Base-by-base conservation (phyloP, 2,113 vertebrate species). In the Sinocyclocheilus rhinocerous region DNA sequence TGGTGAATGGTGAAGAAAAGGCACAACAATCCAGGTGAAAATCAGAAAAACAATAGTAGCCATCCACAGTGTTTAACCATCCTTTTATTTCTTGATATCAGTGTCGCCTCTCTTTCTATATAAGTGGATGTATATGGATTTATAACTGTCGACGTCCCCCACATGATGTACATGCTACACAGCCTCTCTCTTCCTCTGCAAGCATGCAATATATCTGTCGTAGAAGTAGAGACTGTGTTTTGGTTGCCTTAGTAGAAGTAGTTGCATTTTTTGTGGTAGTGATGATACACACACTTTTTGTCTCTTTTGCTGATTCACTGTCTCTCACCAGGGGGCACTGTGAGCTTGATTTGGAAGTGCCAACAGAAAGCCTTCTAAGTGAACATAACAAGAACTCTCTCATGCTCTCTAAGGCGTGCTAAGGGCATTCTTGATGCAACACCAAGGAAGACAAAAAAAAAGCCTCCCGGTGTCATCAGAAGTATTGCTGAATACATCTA, bases 41-140 rank as follows among this genome's bases (percentile, higher is more conserved):
- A 70, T 10, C 29, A 89, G 84, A 91, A 88, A 80, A 90, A 72
- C 88, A 86, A 61, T 59, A 89, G 85, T 83, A 90, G 70, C 91
- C 95, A 96, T 95, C 90, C 89, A 87, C 94, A 93, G 92, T 93
- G 93, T 92, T 94, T 92, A 91, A 93, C 90, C 92, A 95, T 95
- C 92, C 91, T 92, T 88, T 95, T 94, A 84, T 94, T 94, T 95
- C 94, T 94, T 94, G 92, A 94, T 96, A 95, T 96, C 89, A 94
- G 93, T 95, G 88, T 90, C 94, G 93, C 52, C 76, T 80, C 50
- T 73, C 93, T 95, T 95, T 82, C 85, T 93, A 92, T 94, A 94
- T 95, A 90, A 92, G 93, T 95, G 94, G 94, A 93, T 95, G 94
- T 96, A 89, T 95, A 93, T 96, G 95, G 94, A 94, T 80, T 90